Evolutionary conservation across 1,140 invertebrate genomes (phyloP).

Genomic region (Goniozus legneri): DNA sequence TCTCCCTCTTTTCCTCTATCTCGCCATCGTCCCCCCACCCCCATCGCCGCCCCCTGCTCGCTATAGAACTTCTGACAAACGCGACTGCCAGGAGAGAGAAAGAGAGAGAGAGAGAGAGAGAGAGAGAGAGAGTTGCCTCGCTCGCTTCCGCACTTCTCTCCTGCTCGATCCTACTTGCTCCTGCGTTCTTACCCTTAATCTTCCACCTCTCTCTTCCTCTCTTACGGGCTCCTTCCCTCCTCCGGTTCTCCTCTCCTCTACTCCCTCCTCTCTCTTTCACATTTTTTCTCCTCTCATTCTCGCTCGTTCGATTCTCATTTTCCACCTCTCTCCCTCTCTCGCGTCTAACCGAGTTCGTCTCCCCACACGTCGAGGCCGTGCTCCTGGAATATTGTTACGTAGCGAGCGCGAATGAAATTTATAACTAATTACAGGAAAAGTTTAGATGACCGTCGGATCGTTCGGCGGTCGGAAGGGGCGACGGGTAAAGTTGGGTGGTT

Average conservation of each 20-base stretch:
- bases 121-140: too few relatives aligned
- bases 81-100: constrained; percentile 6
- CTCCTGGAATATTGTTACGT: constrained; percentile 41
- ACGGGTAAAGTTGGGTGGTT: constrained; percentile 11
- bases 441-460: constrained; percentile 42
- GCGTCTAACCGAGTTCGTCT: constrained; percentile 1
- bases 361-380: constrained; percentile 1
- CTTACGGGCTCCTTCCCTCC: constrained; percentile 14
- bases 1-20: neutral
- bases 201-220: constrained; percentile 8
- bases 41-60: constrained; percentile 8
- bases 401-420: constrained; percentile 45
- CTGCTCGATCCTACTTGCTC: too few relatives aligned
- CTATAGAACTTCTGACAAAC: constrained; percentile 8
- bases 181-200: too few relatives aligned
- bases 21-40: neutral
- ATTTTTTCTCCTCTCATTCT: constrained; percentile 11
- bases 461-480: constrained; percentile 25
- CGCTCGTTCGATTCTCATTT: too few relatives aligned
- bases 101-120: too few relatives aligned
- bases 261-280: constrained; percentile 8
- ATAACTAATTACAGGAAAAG: constrained; percentile 51
- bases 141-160: too few relatives aligned
- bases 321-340: constrained; percentile 15
- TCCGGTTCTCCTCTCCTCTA: neutral